phyloP scores from a whole-genome alignment of 2,797 vertebrate species.

The Lithobates pipiens region DNA sequence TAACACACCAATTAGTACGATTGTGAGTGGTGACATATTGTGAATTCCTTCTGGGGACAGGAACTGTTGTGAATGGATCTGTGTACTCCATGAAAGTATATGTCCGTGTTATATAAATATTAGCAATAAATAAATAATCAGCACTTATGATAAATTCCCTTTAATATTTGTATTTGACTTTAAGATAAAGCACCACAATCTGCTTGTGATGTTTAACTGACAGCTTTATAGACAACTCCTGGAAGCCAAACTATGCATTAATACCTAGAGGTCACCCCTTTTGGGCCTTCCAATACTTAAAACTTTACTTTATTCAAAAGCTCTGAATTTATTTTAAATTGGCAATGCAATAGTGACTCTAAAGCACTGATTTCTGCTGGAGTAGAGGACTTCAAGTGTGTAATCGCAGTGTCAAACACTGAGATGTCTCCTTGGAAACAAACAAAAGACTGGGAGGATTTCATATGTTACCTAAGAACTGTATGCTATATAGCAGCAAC shows the following conservation, averaged over 20 bases:
- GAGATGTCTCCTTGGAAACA: conserved; percentile 72
- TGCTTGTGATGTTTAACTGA: neutral
- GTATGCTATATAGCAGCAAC: conserved; percentile 63
- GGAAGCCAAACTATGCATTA: neutral
- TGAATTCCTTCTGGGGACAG: neutral
- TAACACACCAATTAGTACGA: too few species aligned
- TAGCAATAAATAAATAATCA: neutral
- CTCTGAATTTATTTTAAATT: conserved; percentile 1
- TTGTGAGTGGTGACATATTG: neutral
- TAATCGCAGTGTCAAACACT: conserved; percentile 69
- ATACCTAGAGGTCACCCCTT: neutral
- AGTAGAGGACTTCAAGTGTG: conserved; percentile 70
- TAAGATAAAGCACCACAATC: neutral
- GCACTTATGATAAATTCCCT: neutral
- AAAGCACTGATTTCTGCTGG: conserved; percentile 68
- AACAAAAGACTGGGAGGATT: conserved; percentile 69
- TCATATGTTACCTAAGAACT: conserved; percentile 66
- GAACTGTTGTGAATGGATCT: neutral
- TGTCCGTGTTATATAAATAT: neutral
- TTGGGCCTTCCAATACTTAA: neutral
- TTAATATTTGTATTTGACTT: neutral
- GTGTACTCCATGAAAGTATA: neutral
- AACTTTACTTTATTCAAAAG: neutral
- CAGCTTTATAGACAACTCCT: neutral
- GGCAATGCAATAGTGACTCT: conserved; percentile 44